Base-by-base conservation (phyloP, 2,113 vertebrate species). In the rabbit (Oryctolagus cuniculus) region DNA sequence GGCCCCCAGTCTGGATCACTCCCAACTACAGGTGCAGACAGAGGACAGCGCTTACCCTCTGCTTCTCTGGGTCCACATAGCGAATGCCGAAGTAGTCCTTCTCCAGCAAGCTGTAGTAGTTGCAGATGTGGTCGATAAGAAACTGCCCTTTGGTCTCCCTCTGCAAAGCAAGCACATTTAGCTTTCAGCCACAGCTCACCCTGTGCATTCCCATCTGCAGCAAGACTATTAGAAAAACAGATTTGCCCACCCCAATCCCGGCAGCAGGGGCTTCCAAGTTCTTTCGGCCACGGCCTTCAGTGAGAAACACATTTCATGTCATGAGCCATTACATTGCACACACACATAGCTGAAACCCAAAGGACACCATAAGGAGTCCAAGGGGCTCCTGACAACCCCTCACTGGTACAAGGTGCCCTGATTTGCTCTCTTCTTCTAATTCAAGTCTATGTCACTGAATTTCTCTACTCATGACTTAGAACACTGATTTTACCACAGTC, bases 41-140 rank as follows among this genome's bases (percentile, higher is more conserved):
- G 53, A 82, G 73, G 44, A 86, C 55, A 29, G 91, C 97, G 98
- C 98, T 96, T 98, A 99, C 99, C 99, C 99, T 98, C 97, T 99
- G 99, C 96, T 99, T 99, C 96, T 99, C 99, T 19, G 99, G 99
- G 92, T 99, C 99, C 98, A 99, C 99, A 72, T 99, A 99, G 98
- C 99, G 99, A 98, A 99, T 99, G 87, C 99, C 99, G 97, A 99
- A 99, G 97, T 99, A 99, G 98, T 99, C 99, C 97, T 99, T 99
- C 98, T 99, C 99, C 96, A 99, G 98, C 84, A 99, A 98, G 97
- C 99, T 99, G 98, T 99, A 99, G 98, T 99, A 99, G 98, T 99
- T 99, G 98, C 99, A 99, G 97, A 99, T 99, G 97, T 99, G 98
- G 97, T 99, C 99, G 96, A 99, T 98, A 78, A 99, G 98, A 98